A percentile compares a stretch with the other conserved stretches of the same genome.
phyloP scores from a whole-genome alignment of 2,888 invertebrate species.

The Drosophila helvetica region DNA sequence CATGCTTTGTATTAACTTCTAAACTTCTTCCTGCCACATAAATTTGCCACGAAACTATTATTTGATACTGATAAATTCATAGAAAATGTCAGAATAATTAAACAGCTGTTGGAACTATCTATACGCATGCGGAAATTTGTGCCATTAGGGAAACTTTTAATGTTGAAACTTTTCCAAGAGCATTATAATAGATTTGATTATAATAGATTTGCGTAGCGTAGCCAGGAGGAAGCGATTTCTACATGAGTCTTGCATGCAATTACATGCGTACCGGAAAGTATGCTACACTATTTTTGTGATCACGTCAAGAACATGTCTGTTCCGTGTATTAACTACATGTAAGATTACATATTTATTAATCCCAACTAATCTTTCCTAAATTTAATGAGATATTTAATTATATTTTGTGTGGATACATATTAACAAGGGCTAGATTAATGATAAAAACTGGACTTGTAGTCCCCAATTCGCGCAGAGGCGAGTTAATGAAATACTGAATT shows the following conservation, averaged over 20 bases:
- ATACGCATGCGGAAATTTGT: not conserved
- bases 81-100: not conserved
- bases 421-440: not conserved
- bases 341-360: too few relatives aligned
- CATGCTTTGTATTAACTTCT: not conserved
- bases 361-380: too few relatives aligned
- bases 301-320: not conserved
- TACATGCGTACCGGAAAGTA: not conserved
- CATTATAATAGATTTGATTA: too few relatives aligned
- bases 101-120: not conserved
- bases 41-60: not conserved
- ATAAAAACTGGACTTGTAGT: not conserved
- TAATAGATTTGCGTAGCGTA: not conserved
- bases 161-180: not conserved
- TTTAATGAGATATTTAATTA: too few relatives aligned
- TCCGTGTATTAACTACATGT: not conserved
- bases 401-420: not conserved
- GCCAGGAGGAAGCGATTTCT: not conserved
- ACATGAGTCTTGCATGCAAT: not conserved
- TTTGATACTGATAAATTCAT: not conserved
- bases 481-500: conserved; percentile 9
- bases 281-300: not conserved
- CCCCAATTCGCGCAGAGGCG: not conserved
- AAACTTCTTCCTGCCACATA: not conserved
- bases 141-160: not conserved